A percentile compares a stretch with the other conserved stretches of the same genome.
Evolutionary conservation across 2,797 vertebrate genomes (phyloP).

Genomic region (Diplodus puntazzo): DNA sequence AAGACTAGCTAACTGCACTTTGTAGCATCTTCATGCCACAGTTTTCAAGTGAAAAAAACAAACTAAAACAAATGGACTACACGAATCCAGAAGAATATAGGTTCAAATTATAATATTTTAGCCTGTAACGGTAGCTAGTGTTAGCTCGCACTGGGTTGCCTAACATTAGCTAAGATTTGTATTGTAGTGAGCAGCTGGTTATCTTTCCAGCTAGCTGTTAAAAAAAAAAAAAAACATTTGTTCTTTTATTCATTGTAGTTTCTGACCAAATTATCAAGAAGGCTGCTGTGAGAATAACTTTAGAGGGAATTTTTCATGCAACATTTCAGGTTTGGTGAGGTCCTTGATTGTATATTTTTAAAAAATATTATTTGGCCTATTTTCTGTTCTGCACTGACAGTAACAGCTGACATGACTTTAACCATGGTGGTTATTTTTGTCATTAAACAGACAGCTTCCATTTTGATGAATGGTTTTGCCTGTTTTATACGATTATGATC

Average conservation of each 20-base stretch:
- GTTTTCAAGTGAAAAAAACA: not conserved
- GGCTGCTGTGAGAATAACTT: conserved; percentile 1
- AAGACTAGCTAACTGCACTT: no score
- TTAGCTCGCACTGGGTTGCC: not conserved
- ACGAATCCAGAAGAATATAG: not conserved
- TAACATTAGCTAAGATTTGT: not conserved
- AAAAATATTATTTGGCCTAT: not conserved
- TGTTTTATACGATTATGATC: not conserved
- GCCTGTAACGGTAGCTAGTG: not conserved
- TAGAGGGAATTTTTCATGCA: not conserved
- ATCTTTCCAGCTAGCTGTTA: not conserved
- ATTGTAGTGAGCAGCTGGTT: not conserved
- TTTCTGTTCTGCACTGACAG: not conserved
- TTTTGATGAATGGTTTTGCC: not conserved
- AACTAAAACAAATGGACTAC: not conserved
- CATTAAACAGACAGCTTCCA: conserved; percentile 2
- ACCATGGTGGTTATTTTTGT: not conserved
- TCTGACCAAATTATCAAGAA: not conserved
- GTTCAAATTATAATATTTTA: not conserved
- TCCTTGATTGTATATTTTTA: not conserved
- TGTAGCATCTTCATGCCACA: not conserved
- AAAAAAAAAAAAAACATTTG: not conserved
- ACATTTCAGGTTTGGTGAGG: not conserved
- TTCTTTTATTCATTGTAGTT: not conserved
- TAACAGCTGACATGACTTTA: not conserved